Conservation (phyloP, 2,113 vertebrate species). For the Corythornis madagascariensis region DNA sequence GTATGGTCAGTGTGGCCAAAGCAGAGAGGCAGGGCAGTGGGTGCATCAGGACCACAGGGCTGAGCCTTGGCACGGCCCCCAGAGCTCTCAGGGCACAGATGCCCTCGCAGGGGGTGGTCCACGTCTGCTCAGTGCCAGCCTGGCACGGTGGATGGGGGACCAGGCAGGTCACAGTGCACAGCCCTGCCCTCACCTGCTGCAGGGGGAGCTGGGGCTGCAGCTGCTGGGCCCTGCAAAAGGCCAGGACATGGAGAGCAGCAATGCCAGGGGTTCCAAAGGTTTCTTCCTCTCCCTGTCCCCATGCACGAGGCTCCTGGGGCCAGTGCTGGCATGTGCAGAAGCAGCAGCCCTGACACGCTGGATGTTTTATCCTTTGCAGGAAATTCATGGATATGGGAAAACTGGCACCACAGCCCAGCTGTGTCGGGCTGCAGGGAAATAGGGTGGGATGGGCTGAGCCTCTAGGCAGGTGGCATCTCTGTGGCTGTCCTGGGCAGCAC, state of each 20-base stretch:
- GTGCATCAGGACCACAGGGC: too few relatives aligned
- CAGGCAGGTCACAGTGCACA: background rate
- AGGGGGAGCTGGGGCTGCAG: too few relatives aligned
- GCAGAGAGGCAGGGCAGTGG: background rate
- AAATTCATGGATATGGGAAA: background rate
- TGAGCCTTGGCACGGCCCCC: background rate
- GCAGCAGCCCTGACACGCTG: background rate
- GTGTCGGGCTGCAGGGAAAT: background rate
- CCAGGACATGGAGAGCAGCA: background rate
- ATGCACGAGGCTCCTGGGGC: fast-evolving
- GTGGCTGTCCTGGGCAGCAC: background rate
- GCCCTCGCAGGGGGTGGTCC: background rate
- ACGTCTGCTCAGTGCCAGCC: background rate
- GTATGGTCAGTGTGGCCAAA: fast-evolving
- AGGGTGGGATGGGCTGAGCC: background rate
- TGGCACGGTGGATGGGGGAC: fast-evolving
- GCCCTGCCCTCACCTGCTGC: fast-evolving
- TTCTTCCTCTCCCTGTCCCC: background rate
- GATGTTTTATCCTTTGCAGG: background rate
- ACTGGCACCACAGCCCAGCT: fast-evolving
- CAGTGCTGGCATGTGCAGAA: fast-evolving
- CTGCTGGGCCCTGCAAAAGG: background rate
- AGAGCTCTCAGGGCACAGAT: fast-evolving
- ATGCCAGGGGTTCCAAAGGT: too few relatives aligned
- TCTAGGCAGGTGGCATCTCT: fast-evolving